phyloP scores from a whole-genome alignment of 2,113 vertebrate species.

The Echinops telfairi region DNA sequence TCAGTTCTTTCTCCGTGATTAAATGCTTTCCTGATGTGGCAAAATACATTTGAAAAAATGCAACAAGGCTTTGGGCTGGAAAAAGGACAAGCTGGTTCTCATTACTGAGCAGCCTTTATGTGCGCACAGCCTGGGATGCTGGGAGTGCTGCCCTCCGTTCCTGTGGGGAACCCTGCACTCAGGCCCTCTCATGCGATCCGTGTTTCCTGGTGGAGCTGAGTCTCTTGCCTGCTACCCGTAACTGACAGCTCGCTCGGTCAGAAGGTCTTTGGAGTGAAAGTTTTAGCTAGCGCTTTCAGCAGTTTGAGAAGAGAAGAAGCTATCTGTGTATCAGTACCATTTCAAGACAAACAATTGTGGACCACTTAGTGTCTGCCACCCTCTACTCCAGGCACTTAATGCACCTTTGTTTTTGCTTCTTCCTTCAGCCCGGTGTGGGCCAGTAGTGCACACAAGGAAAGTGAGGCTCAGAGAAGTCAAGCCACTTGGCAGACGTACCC shows the following conservation, averaged over 20 bases:
- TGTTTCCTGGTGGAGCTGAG: neutral
- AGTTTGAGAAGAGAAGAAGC: neutral
- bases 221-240: neutral
- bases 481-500: neutral
- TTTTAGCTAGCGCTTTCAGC: neutral
- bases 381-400: neutral
- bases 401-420: neutral
- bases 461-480: neutral
- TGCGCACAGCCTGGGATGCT: neutral
- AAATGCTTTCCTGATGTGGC: slow-evolving; percentile 67
- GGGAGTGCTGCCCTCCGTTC: neutral
- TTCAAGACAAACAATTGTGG: neutral
- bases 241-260: neutral
- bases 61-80: neutral
- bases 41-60: neutral
- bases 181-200: neutral
- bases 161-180: fast-evolving
- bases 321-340: neutral
- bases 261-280: neutral
- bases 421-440: neutral
- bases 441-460: neutral
- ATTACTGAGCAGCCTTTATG: neutral
- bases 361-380: fast-evolving
- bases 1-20: slow-evolving; percentile 53
- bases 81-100: slow-evolving; percentile 32